phyloP scores from a whole-genome alignment of 2,888 invertebrate genomes.

The Caenorhabditis macrosperma region DNA sequence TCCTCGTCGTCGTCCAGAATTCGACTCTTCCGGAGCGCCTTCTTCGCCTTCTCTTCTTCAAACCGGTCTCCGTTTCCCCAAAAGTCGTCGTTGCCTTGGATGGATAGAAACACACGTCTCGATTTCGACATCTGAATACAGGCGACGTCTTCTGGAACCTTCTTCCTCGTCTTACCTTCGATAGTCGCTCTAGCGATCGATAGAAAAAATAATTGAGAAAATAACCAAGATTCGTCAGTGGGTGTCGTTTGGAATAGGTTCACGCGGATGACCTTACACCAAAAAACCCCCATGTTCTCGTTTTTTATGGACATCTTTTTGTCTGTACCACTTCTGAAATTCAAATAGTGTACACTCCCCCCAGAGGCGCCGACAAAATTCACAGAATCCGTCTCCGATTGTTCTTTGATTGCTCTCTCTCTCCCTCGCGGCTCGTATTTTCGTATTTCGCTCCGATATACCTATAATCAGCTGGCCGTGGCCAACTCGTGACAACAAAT shows the following conservation, averaged over 20 bases:
- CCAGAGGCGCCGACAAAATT: too few species aligned
- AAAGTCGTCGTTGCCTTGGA: conserved; percentile 58
- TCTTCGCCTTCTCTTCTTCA: conserved; percentile 18
- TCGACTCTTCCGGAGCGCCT: neutral
- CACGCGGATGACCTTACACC: conserved; percentile 28
- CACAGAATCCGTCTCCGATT: neutral
- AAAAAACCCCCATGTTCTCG: neutral
- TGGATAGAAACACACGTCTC: conserved; percentile 59
- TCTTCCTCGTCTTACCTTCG: conserved; percentile 23
- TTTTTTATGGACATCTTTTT: neutral
- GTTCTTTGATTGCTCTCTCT: conserved; percentile 6
- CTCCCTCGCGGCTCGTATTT: conserved; percentile 9
- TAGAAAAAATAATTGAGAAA: conserved; percentile 39
- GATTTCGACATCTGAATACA: conserved; percentile 64
- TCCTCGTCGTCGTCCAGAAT: conserved; percentile 19
- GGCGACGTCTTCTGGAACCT: neutral
- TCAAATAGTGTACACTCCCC: too few species aligned
- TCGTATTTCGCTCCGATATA: conserved; percentile 11
- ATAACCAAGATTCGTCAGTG: neutral
- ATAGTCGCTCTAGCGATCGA: conserved; percentile 37
- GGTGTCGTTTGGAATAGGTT: neutral
- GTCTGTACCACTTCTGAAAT: too few species aligned
- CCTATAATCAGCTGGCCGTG: conserved; percentile 8
- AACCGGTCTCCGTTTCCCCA: conserved; percentile 61
- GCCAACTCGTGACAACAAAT: conserved; percentile 23